Base-by-base conservation (phyloP, 2,797 vertebrate species). In the Vultur gryphus region DNA sequence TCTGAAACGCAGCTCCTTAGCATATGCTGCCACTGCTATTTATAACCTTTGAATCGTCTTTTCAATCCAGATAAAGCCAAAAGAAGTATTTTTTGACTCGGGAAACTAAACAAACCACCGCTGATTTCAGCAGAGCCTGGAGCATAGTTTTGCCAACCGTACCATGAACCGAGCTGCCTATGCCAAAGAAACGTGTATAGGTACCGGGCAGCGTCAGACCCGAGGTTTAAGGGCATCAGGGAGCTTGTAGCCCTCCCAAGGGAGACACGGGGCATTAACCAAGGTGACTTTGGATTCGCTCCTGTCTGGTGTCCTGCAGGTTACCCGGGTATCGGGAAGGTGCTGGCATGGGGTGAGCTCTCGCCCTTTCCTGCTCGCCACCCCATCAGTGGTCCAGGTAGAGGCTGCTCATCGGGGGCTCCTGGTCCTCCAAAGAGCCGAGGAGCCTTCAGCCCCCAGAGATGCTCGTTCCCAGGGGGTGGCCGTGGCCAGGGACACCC, bases 1-100 rank as follows among this genome's bases (percentile, higher is more conserved):
- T 84, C 75, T 90, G 82, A 39, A 70, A 26, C 1, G 1, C 73
- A 48, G 72, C 85, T 94, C 81, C 48, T 92, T 25, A 51, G 71
- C 93, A 92, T 95, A 94, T 96, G 96, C 86, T 89, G 69, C 84
- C 33, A 20, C 90, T 93, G 95, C 97, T 97, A 95, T 97, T 96
- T 96, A 96, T 97, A 96, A 93, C 87, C 67, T 77, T 88, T 92
- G 90, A 76, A 91, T 96, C 61, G 92, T 87, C 94, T 95, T 95
- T 94, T 91, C 89, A 65, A 83, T 94, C 86, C 77, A 91, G 93
- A 93, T 41, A 93, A 90, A 76, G 88, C 79, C 93, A 84, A 92
- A 94, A 86, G 81, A 93, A 91, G 86, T 49, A 0, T 39, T 46
- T 62, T 70, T 44, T 88, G 13, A 2, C 64, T 87, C 23, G 8